A percentile compares a stretch with the other conserved stretches of the same genome.
Evolutionary conservation across 1,140 invertebrate genomes (phyloP).

Genomic region (Leucophenga varia): DNA sequence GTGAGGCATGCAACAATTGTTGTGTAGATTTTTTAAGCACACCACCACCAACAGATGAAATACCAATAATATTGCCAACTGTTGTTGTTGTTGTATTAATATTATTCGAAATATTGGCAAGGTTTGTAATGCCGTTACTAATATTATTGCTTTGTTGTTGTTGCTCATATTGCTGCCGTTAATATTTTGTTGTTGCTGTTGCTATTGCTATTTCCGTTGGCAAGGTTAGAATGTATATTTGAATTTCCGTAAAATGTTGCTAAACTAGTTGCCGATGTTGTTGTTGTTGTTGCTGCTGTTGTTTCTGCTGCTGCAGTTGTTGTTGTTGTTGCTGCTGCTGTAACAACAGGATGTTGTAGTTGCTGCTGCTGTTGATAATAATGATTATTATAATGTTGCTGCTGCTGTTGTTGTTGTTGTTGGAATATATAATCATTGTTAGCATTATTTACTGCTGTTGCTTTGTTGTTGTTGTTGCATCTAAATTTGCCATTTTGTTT

Average conservation of each 20-base stretch:
- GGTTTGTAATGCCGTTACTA: constrained; percentile 9
- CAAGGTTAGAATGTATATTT: constrained; percentile 53
- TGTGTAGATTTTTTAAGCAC: constrained; percentile 16
- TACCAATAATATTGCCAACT: constrained; percentile 23
- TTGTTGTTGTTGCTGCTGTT: constrained; percentile 5
- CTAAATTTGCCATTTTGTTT: not conserved
- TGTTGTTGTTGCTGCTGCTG: constrained; percentile 5
- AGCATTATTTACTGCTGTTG: constrained; percentile 17
- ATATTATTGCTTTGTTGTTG: constrained; percentile 11
- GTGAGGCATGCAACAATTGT: constrained; percentile 27
- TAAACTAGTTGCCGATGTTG: constrained; percentile 39
- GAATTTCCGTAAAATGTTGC: constrained; percentile 56
- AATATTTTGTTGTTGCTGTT: constrained; percentile 26
- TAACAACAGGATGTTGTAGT: constrained; percentile 38
- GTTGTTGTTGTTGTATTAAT: constrained; percentile 1
- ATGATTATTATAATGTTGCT: constrained; percentile 35
- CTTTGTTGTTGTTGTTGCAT: not conserved
- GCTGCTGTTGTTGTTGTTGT: constrained; percentile 25
- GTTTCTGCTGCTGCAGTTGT: constrained; percentile 3
- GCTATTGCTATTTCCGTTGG: constrained; percentile 38
- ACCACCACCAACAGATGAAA: constrained; percentile 2
- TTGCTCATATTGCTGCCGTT: constrained; percentile 18
- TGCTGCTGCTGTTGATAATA: constrained; percentile 35
- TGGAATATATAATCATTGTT: constrained; percentile 38
- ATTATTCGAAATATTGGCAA: constrained; percentile 17